Conservation (phyloP, 1,140 invertebrate species). For the Meloidogyne chitwoodi region DNA sequence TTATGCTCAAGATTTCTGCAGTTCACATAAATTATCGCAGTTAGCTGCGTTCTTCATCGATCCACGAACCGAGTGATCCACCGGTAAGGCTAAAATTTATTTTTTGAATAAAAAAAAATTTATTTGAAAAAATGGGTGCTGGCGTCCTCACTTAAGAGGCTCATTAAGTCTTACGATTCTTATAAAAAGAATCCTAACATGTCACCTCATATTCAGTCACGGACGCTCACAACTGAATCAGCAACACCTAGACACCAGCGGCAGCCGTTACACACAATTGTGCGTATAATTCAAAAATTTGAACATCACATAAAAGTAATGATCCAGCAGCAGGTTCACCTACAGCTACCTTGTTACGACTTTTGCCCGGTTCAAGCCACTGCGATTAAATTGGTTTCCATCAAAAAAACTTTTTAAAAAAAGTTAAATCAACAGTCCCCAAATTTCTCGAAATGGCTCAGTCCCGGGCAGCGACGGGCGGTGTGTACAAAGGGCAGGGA, state of each 20-base stretch:
- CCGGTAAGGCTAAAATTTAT: slow-evolving; percentile 61
- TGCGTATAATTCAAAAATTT: not conserved
- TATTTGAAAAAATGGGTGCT: slow-evolving; percentile 7
- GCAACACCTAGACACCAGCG: not conserved
- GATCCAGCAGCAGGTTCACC: slow-evolving; percentile 81
- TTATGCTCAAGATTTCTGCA: slow-evolving; percentile 76
- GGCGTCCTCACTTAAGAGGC: slow-evolving; percentile 26
- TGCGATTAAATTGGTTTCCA: slow-evolving; percentile 71
- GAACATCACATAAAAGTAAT: slow-evolving; percentile 60
- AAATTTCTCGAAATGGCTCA: slow-evolving; percentile 75
- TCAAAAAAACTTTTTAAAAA: slow-evolving; percentile 62
- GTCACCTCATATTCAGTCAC: slow-evolving; percentile 29
- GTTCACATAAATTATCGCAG: slow-evolving; percentile 74
- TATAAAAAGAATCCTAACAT: slow-evolving; percentile 12
- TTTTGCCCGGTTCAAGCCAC: slow-evolving; percentile 78
- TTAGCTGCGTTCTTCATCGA: slow-evolving; percentile 77
- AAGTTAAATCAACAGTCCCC: slow-evolving; percentile 67
- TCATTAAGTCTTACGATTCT: slow-evolving; percentile 31
- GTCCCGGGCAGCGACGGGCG: slow-evolving; percentile 84
- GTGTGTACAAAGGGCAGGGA: slow-evolving; percentile 83
- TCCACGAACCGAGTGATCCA: slow-evolving; percentile 73
- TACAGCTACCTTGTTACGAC: slow-evolving; percentile 83
- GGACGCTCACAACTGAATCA: slow-evolving; percentile 10
- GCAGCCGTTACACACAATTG: not conserved
- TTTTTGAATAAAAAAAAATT: slow-evolving; percentile 10